Percentiles rank a stretch among this genome's conserved stretches.
These are phyloP conservation scores for Cinara cedri DNA, from an alignment of 2,888 invertebrate species.

Conservation along the genomic window DNA sequence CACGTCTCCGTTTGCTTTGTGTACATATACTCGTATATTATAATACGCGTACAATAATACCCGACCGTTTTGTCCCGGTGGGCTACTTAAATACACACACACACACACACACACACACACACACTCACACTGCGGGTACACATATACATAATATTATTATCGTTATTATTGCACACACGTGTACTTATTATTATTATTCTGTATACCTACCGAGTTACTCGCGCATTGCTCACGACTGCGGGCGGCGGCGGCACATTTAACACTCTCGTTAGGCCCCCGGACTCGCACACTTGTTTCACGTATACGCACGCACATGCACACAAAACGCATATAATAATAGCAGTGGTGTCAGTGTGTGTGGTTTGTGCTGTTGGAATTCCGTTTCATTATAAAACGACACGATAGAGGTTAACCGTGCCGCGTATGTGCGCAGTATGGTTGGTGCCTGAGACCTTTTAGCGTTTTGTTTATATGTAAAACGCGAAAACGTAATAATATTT, in stretches of 20 bases:
- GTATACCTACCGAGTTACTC: neutral
- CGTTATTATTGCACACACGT: neutral
- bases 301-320: too few relatives aligned
- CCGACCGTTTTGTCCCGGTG: constrained; percentile 24
- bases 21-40: too few relatives aligned
- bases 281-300: neutral
- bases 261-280: constrained; percentile 44
- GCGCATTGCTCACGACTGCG: constrained; percentile 31
- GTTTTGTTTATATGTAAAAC: too few relatives aligned
- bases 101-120: neutral
- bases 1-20: too few relatives aligned
- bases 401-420: neutral
- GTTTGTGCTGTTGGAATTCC: neutral
- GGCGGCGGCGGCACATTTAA: neutral
- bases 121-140: neutral
- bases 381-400: constrained; percentile 12
- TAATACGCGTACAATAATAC: too few relatives aligned
- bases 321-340: too few relatives aligned
- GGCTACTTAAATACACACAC: constrained; percentile 31
- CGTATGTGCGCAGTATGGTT: too few relatives aligned
- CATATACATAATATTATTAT: neutral
- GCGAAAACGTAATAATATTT: too few relatives aligned
- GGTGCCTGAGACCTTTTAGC: neutral
- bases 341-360: too few relatives aligned
- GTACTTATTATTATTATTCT: neutral